phyloP scores from a whole-genome alignment of 2,888 invertebrate species.

The Mythimna albipuncta region DNA sequence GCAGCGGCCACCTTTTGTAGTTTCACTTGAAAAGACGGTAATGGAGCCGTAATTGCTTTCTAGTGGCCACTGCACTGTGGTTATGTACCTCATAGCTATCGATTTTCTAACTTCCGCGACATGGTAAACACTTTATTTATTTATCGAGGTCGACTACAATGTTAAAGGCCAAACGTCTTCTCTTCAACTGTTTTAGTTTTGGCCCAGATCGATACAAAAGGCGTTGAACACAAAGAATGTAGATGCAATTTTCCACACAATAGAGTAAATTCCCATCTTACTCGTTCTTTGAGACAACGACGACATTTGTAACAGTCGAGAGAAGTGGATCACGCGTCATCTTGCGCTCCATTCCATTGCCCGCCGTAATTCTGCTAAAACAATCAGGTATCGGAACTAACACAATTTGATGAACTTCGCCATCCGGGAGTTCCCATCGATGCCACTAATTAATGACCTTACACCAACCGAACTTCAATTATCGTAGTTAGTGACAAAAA shows the following conservation, averaged over 20 bases:
- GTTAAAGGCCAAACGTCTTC: constrained; percentile 5
- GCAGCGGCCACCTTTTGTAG: constrained; percentile 44
- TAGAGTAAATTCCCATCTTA: constrained; percentile 13
- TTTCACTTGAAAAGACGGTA: constrained; percentile 41
- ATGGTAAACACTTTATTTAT: constrained; percentile 26
- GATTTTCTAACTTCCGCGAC: constrained; percentile 33
- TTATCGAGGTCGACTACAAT: background rate
- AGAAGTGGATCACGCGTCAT: constrained; percentile 21
- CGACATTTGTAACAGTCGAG: constrained; percentile 13
- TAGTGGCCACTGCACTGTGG: constrained; percentile 23
- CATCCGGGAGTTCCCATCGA: constrained; percentile 50
- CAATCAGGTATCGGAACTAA: constrained; percentile 37
- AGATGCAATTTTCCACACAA: constrained; percentile 9
- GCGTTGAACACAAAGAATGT: constrained; percentile 13
- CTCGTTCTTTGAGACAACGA: constrained; percentile 13
- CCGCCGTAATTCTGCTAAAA: constrained; percentile 17
- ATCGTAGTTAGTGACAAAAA: constrained; percentile 55
- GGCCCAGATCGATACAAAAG: background rate
- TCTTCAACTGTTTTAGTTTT: constrained; percentile 1
- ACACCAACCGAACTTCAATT: constrained; percentile 57
- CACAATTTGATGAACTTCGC: constrained; percentile 47
- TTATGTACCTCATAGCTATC: constrained; percentile 20
- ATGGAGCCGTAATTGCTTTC: constrained; percentile 42
- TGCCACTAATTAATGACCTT: constrained; percentile 59
- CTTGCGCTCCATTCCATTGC: constrained; percentile 22